Conservation (phyloP, 64 coral and sea anemone species). For the Anthopleura sola region DNA sequence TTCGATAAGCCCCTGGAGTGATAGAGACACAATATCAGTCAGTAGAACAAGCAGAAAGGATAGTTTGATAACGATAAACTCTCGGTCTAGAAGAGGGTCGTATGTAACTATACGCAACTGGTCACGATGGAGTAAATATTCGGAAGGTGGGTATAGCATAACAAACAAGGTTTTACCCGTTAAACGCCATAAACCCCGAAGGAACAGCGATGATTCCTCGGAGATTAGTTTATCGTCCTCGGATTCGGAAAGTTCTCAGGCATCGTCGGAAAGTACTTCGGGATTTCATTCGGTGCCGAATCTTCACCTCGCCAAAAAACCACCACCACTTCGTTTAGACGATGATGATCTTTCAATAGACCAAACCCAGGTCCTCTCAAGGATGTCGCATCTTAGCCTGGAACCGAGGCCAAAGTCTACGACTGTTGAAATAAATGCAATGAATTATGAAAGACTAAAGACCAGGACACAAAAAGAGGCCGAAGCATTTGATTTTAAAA, state of each 20-base stretch:
- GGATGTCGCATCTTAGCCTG: background rate
- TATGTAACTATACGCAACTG: conserved; percentile 45
- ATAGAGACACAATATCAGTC: background rate
- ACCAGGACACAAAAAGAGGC: background rate
- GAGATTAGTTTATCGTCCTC: background rate
- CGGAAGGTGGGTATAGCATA: conserved; percentile 56
- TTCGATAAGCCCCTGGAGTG: background rate
- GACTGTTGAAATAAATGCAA: background rate
- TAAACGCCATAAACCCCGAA: background rate
- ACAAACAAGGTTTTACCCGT: background rate
- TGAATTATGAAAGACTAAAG: background rate
- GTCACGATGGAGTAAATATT: conserved; percentile 49
- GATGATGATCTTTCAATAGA: background rate
- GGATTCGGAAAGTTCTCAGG: background rate
- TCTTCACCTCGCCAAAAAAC: background rate
- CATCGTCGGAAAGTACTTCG: background rate
- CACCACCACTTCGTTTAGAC: background rate
- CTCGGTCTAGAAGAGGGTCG: conserved; percentile 23
- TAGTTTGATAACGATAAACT: conserved; percentile 10
- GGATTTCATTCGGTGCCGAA: background rate
- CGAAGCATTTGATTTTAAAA: conserved; percentile 31
- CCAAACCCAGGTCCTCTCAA: background rate
- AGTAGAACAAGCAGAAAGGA: conserved; percentile 21
- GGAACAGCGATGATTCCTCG: background rate
- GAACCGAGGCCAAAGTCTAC: background rate